Base-by-base conservation (phyloP, 2,113 vertebrate species). In the Notothenia coriiceps region DNA sequence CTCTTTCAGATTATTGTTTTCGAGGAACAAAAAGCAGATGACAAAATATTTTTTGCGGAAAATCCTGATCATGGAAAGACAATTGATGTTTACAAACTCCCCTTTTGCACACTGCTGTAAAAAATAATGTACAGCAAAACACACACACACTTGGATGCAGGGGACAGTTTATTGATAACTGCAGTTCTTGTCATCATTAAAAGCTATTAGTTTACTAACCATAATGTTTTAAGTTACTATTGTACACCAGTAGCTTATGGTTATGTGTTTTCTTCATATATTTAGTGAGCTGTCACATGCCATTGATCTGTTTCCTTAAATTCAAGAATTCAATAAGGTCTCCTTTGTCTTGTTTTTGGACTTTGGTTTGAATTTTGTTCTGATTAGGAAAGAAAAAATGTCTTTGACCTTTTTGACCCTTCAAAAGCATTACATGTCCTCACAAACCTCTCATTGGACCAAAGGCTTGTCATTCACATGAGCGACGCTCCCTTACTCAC, bases 1-100 rank as follows among this genome's bases (percentile, higher is more conserved):
- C 29, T 84, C 10, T 83, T 88, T 61, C 91, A 98, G 97, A 91
- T 99, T 46, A 87, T 96, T 20, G 88, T 99, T 70, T 99, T 98
- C 1, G 97, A 99, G 70, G 97, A 99, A 85, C 93, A 89, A 74
- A 92, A 85, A 50, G 93, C 92, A 0, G 94, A 94, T 13, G 90
- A 91, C 1, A 87, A 94, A 51, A 86, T 98, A 55, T 87, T 94
- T 13, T 97, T 96, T 74, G 89, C 93, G 0, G 95, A 96, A 69
- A 93, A 91, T 13, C 94, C 96, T 5, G 92, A 94, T 1, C 81
- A 98, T 0, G 96, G 96, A 79, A 95, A 93, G 85, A 96, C 91
- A 44, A 87, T 82, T 47, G 87, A 93, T 70, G 89, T 94, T 57
- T 94, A 93, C 57, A 94, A 87, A 84, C 90, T 91, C 29, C 89